Conservation (phyloP, 2,797 vertebrate genomes). For the Accipiter fasciatus region DNA sequence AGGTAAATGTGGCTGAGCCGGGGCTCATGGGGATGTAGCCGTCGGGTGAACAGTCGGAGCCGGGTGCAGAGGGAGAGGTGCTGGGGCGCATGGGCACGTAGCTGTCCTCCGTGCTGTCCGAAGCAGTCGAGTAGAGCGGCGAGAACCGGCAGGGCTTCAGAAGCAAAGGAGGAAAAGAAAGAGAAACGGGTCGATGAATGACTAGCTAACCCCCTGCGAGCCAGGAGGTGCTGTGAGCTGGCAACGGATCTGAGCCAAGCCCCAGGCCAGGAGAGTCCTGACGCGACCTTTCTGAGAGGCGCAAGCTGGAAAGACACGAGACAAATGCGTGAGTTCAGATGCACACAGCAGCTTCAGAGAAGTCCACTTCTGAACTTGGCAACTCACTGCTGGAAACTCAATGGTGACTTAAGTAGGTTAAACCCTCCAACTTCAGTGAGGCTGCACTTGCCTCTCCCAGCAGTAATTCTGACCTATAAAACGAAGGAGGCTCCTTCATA, state of each 20-base stretch:
- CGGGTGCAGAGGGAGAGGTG: slow-evolving; percentile 67
- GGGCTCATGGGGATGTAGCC: slow-evolving; percentile 96
- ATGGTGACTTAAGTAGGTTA: neutral
- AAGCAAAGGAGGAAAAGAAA: neutral
- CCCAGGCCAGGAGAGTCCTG: no score
- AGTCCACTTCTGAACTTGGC: neutral
- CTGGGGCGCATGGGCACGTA: slow-evolving; percentile 89
- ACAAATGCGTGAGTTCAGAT: accelerated
- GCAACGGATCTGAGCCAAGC: neutral
- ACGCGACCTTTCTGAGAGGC: neutral
- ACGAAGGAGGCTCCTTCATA: neutral
- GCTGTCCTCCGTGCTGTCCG: slow-evolving; percentile 77
- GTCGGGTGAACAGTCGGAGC: slow-evolving; percentile 70
- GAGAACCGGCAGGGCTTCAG: slow-evolving; percentile 79
- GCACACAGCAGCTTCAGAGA: neutral
- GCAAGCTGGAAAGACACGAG: neutral
- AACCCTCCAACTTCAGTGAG: neutral
- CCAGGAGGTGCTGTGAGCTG: neutral
- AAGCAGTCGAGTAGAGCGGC: slow-evolving; percentile 51
- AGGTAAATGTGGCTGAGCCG: slow-evolving; percentile 59
- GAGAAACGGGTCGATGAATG: neutral
- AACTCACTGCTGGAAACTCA: neutral
- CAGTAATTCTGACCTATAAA: neutral
- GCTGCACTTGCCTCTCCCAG: neutral
- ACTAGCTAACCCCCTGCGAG: neutral